phyloP scores from a whole-genome alignment of 1,140 invertebrate species.

The Drosophila paulistorum region DNA sequence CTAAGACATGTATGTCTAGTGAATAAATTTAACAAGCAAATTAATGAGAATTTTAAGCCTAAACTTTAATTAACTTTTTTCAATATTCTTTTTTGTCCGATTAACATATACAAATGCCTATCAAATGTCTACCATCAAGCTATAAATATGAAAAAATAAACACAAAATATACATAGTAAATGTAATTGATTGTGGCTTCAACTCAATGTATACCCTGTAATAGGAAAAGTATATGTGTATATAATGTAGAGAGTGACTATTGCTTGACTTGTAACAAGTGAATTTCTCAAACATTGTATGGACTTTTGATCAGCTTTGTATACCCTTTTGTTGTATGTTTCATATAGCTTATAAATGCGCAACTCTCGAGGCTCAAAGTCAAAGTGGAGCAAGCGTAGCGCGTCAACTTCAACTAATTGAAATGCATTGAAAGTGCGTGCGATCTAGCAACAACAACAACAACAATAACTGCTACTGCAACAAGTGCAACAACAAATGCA shows the following conservation, averaged over 20 bases:
- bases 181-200: not conserved
- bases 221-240: too few species aligned
- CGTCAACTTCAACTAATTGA: slow-evolving; percentile 60
- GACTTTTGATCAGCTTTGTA: not conserved
- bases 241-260: not conserved
- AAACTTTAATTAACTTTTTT: slow-evolving; percentile 75
- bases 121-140: slow-evolving; percentile 75
- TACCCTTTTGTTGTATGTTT: not conserved
- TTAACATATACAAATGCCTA: slow-evolving; percentile 77
- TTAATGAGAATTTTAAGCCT: slow-evolving; percentile 66
- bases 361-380: slow-evolving; percentile 59
- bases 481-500: slow-evolving; percentile 17
- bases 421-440: slow-evolving; percentile 79
- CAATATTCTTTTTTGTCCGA: slow-evolving; percentile 64
- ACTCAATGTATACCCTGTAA: not conserved
- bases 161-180: not conserved
- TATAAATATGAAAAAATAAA: slow-evolving; percentile 66
- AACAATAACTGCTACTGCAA: not conserved
- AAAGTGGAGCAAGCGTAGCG: slow-evolving; percentile 63
- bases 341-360: slow-evolving; percentile 33
- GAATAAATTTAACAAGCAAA: slow-evolving; percentile 57
- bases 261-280: too few species aligned
- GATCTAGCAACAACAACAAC: slow-evolving; percentile 53
- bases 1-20: not conserved
- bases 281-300: too few species aligned